These are phyloP conservation scores for Pangasius krempfi DNA, from an alignment of 2,797 vertebrate genomes.

Conservation along the genomic window DNA sequence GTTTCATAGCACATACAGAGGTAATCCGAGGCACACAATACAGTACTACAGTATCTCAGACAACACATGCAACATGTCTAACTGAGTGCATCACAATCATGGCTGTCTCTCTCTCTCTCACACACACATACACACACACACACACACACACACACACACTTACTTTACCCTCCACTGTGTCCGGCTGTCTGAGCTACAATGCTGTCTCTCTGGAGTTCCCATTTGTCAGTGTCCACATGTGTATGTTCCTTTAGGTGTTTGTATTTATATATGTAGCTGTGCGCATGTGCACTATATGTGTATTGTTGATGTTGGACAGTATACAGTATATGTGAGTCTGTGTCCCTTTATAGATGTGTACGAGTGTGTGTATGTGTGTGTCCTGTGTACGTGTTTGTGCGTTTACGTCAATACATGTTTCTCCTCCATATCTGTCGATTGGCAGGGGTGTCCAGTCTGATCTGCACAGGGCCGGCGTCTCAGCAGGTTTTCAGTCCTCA, in stretches of 20 bases:
- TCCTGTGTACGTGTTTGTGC: constrained; percentile 18
- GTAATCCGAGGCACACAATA: too few relatives aligned
- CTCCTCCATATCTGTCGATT: neutral
- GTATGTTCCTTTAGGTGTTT: constrained; percentile 61
- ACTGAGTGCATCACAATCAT: too few relatives aligned
- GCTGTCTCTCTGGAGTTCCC: constrained; percentile 78
- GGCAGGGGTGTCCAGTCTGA: neutral
- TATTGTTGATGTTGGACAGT: constrained; percentile 13
- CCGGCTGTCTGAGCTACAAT: constrained; percentile 72
- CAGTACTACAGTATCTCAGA: too few relatives aligned
- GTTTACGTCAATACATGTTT: constrained; percentile 19
- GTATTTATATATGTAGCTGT: constrained; percentile 40
- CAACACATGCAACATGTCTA: too few relatives aligned
- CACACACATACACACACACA: neutral
- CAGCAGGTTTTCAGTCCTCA: neutral
- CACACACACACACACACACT: neutral
- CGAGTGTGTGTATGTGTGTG: constrained; percentile 34
- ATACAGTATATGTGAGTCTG: constrained; percentile 32
- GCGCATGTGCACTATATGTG: constrained; percentile 15
- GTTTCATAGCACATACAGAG: too few relatives aligned
- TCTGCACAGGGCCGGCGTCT: neutral
- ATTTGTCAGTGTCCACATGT: constrained; percentile 62
- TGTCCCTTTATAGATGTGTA: constrained; percentile 37
- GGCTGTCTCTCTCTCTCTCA: neutral
- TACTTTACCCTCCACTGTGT: neutral